Conservation (phyloP, 1,140 invertebrate genomes). For the Chlorops oryzae region DNA sequence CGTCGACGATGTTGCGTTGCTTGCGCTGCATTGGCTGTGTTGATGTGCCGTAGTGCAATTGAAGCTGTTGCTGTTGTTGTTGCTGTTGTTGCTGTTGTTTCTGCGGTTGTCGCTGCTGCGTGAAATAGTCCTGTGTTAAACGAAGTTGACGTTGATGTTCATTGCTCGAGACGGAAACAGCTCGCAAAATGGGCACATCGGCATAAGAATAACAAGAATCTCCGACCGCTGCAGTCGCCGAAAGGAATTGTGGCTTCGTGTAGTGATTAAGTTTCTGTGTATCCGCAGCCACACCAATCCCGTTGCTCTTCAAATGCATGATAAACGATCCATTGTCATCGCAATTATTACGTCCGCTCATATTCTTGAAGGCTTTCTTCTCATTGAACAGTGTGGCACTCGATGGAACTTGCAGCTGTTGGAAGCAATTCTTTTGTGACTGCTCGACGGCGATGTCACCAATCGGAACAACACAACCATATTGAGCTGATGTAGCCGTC, state of each 20-base stretch:
- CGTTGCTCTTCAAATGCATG: slow-evolving; percentile 33
- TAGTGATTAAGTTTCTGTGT: slow-evolving; percentile 33
- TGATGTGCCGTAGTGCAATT: slow-evolving; percentile 20
- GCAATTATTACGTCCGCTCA: slow-evolving; percentile 21
- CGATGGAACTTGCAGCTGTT: slow-evolving; percentile 43
- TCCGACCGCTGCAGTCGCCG: slow-evolving; percentile 32
- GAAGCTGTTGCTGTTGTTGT: slow-evolving; percentile 7
- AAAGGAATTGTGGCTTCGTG: slow-evolving; percentile 40
- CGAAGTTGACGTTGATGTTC: slow-evolving; percentile 24
- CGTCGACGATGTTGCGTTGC: neutral
- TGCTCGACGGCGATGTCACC: slow-evolving; percentile 28
- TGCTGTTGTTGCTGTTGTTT: slow-evolving; percentile 10
- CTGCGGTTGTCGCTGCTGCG: slow-evolving; percentile 23
- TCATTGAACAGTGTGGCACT: slow-evolving; percentile 31
- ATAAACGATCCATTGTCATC: slow-evolving; percentile 40
- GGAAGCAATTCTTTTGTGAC: slow-evolving; percentile 30
- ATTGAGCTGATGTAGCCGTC: slow-evolving; percentile 54
- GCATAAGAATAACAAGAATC: slow-evolving; percentile 44
- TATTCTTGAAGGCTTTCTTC: slow-evolving; percentile 37
- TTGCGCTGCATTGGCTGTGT: neutral
- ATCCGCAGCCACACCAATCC: slow-evolving; percentile 21
- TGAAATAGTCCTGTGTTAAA: slow-evolving; percentile 36
- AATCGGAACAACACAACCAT: slow-evolving; percentile 53
- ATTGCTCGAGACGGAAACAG: slow-evolving; percentile 5
- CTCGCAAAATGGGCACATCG: slow-evolving; percentile 41